Conservation (phyloP, 1,140 invertebrate species). For the Andricus grossulariae region DNA sequence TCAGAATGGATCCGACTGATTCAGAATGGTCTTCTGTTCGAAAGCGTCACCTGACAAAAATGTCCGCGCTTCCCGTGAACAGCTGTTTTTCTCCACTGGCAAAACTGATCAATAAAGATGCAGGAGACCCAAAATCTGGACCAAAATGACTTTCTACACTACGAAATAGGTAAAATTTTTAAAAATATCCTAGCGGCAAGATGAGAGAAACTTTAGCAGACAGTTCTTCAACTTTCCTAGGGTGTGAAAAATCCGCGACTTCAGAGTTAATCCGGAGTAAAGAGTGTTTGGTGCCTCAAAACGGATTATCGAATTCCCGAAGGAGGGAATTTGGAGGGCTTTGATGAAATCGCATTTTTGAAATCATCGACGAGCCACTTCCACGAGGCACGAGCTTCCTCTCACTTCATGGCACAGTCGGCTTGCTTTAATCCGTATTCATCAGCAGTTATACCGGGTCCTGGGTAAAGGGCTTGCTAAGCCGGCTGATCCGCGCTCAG, state of each 20-base stretch:
- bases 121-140: too few species aligned
- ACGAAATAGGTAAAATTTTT: too few species aligned
- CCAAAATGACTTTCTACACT: too few species aligned
- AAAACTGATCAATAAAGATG: too few species aligned
- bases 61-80: too few species aligned
- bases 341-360: conserved; percentile 36
- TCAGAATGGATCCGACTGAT: too few species aligned
- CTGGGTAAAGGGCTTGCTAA: conserved; percentile 57
- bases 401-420: conserved; percentile 48
- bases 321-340: conserved; percentile 43
- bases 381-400: conserved; percentile 49
- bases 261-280: conserved; percentile 49
- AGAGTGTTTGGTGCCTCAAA: conserved; percentile 46
- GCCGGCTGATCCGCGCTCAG: conserved; percentile 61
- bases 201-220: background rate
- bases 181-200: background rate
- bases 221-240: background rate
- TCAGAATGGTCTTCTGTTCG: too few species aligned
- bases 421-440: conserved; percentile 56
- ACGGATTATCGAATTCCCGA: conserved; percentile 50
- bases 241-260: conserved; percentile 37
- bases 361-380: conserved; percentile 47
- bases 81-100: too few species aligned
- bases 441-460: conserved; percentile 55
- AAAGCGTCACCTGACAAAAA: too few species aligned